Evolutionary conservation across 2,888 invertebrate species (phyloP).

Genomic region (Tryphoninae sp.): DNA sequence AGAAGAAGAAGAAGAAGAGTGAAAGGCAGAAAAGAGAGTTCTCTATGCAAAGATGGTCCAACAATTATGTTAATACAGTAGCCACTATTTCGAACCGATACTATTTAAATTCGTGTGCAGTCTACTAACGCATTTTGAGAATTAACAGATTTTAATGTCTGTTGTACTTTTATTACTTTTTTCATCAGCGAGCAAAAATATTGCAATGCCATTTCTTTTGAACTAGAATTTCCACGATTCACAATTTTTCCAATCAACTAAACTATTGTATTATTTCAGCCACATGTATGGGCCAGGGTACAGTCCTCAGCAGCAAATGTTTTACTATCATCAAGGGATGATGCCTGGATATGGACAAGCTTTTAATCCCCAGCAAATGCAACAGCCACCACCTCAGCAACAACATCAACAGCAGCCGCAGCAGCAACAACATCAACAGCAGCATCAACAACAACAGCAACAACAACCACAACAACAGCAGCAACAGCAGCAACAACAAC

Average conservation of each 20-base stretch:
- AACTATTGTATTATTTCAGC: conserved; percentile 65
- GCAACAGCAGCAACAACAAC: conserved; percentile 72
- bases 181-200: too few relatives aligned
- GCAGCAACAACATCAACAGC: conserved; percentile 66
- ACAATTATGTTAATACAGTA: background rate
- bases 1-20: too few relatives aligned
- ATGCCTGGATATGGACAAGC: conserved; percentile 77
- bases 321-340: conserved; percentile 78
- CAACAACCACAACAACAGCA: conserved; percentile 71
- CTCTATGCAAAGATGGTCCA: background rate
- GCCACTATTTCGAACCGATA: too few relatives aligned
- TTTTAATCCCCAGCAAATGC: conserved; percentile 77
- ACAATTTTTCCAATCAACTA: background rate
- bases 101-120: too few relatives aligned
- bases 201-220: too few relatives aligned
- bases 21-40: background rate
- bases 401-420: conserved; percentile 69
- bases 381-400: conserved; percentile 69
- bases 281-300: conserved; percentile 78
- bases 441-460: conserved; percentile 69
- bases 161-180: too few relatives aligned
- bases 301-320: conserved; percentile 77
- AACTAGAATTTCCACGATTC: too few relatives aligned
- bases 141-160: too few relatives aligned
- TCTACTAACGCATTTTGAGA: too few relatives aligned